Conservation (phyloP, 2,113 vertebrate genomes). For the Podiceps cristatus region DNA sequence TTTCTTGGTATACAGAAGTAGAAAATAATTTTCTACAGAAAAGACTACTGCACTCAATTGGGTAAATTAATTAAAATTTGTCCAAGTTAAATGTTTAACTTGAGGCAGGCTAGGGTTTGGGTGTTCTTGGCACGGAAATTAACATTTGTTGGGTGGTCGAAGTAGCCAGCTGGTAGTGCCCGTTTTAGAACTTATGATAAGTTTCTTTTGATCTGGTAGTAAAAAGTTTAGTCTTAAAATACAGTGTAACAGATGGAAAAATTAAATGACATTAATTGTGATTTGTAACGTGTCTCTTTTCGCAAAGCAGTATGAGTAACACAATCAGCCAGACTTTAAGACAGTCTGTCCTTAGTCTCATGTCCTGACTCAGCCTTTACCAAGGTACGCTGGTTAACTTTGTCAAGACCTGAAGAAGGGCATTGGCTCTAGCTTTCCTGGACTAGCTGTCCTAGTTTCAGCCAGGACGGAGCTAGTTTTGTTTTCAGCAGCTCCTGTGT, state of each 20-base stretch:
- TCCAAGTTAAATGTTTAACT: not conserved
- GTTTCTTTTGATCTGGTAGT: not conserved
- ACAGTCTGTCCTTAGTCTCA: not conserved
- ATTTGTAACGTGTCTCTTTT: not conserved
- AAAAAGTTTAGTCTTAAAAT: not conserved
- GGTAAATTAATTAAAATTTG: not conserved
- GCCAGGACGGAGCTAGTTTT: too few relatives aligned
- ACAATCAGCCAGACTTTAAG: not conserved
- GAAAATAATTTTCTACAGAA: not conserved
- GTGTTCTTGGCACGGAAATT: not conserved
- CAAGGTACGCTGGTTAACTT: not conserved
- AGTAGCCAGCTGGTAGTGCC: not conserved
- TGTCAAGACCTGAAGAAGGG: not conserved
- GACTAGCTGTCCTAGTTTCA: too few relatives aligned
- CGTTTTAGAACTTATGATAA: not conserved
- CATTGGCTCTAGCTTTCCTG: not conserved
- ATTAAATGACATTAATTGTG: not conserved
- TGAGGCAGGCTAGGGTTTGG: not conserved
- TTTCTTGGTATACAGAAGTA: not conserved
- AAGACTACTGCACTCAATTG: not conserved
- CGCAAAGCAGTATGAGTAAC: not conserved
- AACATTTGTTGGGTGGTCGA: not conserved
- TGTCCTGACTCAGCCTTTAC: not conserved
- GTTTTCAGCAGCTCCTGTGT: too few relatives aligned
- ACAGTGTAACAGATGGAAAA: not conserved